phyloP scores from a whole-genome alignment of 2,797 vertebrate species.

The Sebastes alutus region DNA sequence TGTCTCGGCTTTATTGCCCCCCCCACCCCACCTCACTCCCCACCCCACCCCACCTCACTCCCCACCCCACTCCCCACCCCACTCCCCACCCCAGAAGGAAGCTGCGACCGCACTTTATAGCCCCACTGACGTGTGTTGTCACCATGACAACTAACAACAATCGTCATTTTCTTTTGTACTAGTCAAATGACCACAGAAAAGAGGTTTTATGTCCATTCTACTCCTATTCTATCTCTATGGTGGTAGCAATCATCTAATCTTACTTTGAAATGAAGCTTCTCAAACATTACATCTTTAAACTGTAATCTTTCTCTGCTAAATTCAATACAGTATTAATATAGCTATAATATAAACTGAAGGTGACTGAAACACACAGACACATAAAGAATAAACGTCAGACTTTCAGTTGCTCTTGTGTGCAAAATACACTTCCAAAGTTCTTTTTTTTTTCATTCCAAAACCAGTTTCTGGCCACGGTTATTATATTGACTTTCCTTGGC shows the following conservation, averaged over 20 bases:
- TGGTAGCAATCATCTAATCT: neutral
- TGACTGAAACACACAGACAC: neutral
- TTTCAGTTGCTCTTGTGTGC: neutral
- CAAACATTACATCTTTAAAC: neutral
- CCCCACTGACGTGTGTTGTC: too few relatives aligned
- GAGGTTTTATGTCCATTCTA: too few relatives aligned
- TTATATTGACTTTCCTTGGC: slow-evolving; percentile 8
- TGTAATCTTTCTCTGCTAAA: neutral
- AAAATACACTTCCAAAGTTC: neutral
- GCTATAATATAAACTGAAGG: neutral
- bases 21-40: too few relatives aligned
- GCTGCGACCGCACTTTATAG: too few relatives aligned
- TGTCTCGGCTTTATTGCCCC: too few relatives aligned
- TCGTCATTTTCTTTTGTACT: too few relatives aligned
- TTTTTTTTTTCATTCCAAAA: neutral
- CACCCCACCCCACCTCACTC: too few relatives aligned
- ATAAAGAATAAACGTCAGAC: neutral
- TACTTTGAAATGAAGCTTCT: neutral
- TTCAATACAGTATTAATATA: neutral
- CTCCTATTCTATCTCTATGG: too few relatives aligned
- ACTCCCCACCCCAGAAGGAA: too few relatives aligned
- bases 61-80: too few relatives aligned
- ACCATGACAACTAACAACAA: too few relatives aligned
- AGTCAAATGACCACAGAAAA: too few relatives aligned
- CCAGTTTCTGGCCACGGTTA: slow-evolving; percentile 17